Evolutionary conservation across 2,797 vertebrate genomes (phyloP).

Genomic region (Sarcophilus harrisii): DNA sequence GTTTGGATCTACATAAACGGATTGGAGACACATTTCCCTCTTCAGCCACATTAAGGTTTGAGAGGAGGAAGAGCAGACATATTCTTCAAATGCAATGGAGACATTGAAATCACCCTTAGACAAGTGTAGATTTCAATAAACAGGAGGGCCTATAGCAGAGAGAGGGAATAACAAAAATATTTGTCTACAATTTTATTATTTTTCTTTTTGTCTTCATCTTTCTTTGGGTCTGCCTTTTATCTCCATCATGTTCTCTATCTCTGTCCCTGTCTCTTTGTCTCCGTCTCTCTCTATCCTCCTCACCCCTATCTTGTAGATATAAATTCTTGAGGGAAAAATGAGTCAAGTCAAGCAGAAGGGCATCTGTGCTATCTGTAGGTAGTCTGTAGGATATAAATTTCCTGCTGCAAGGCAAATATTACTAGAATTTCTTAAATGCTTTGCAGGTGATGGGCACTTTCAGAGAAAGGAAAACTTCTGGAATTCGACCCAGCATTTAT

Average conservation of each 20-base stretch:
- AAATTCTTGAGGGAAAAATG: neutral
- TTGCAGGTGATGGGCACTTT: neutral
- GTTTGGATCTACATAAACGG: neutral
- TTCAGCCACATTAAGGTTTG: neutral
- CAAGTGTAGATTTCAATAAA: neutral
- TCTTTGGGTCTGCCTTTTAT: neutral
- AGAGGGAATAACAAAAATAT: neutral
- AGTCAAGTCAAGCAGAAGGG: neutral
- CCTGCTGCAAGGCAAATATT: neutral
- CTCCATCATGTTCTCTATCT: neutral
- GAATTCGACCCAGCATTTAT: neutral
- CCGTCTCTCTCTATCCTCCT: neutral
- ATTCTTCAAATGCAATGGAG: neutral
- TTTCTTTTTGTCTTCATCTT: neutral
- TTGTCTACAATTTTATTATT: neutral
- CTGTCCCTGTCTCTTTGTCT: neutral
- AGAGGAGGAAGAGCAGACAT: no score
- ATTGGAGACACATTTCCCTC: neutral
- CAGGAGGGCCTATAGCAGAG: neutral
- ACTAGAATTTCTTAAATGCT: neutral
- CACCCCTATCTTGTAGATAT: neutral
- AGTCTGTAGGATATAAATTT: neutral
- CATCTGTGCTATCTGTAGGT: neutral
- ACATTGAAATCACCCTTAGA: neutral
- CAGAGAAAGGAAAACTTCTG: neutral